Evolutionary conservation across 2,113 vertebrate species (phyloP).

Genomic region (Indicator maculatus): DNA sequence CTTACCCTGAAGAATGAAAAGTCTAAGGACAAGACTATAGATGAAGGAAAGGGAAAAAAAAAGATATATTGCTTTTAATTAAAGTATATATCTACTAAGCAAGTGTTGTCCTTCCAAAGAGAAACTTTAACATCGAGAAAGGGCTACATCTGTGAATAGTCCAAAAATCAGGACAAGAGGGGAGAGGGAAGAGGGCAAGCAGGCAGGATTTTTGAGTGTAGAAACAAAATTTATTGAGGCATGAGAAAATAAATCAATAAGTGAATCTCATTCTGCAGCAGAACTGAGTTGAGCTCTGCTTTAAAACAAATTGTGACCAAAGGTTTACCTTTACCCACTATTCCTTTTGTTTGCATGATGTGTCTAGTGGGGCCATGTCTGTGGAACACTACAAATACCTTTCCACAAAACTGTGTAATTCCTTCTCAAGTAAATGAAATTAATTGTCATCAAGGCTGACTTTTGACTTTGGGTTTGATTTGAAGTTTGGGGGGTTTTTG

Average conservation of each 20-base stretch:
- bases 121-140: not conserved
- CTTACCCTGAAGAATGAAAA: not conserved
- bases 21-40: not conserved
- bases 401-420: not conserved
- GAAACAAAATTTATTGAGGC: not conserved
- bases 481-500: too few species aligned
- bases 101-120: not conserved
- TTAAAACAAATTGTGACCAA: not conserved
- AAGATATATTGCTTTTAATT: constrained; percentile 51
- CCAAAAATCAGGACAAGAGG: not conserved
- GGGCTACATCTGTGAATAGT: not conserved
- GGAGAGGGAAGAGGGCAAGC: not conserved
- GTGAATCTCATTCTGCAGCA: not conserved
- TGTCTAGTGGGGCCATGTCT: accelerated
- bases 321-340: not conserved
- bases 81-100: constrained; percentile 21
- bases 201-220: not conserved
- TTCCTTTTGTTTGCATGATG: not conserved
- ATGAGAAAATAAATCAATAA: not conserved
- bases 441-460: not conserved
- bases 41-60: not conserved
- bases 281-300: not conserved
- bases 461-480: not conserved
- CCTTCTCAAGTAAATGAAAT: not conserved
- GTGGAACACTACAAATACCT: accelerated